These are phyloP conservation scores for Paradoxurus hermaphroditus DNA, from an alignment of 2,113 vertebrate genomes.

Conservation along the genomic window DNA sequence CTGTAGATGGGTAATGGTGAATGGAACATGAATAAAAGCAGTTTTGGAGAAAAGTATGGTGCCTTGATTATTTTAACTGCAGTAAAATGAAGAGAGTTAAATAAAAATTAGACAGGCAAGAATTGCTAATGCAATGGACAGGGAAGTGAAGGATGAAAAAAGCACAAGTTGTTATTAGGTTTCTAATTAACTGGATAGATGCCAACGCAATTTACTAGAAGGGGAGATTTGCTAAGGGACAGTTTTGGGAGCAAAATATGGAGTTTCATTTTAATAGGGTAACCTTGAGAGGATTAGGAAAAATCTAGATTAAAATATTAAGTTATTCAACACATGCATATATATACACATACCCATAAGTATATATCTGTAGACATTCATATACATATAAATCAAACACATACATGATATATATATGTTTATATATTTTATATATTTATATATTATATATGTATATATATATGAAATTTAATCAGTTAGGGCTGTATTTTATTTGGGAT, in stretches of 20 bases:
- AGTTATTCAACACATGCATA: not conserved
- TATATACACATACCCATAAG: fast-evolving
- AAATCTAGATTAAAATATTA: not conserved
- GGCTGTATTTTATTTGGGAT: not conserved
- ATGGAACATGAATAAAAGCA: not conserved
- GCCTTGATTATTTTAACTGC: not conserved
- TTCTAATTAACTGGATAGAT: not conserved
- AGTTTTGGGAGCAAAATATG: not conserved
- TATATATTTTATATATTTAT: not conserved
- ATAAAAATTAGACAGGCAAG: not conserved
- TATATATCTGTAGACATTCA: not conserved
- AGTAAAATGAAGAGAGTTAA: not conserved
- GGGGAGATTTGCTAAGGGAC: not conserved
- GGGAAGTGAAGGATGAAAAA: not conserved
- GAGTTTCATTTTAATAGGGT: not conserved
- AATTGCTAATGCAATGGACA: not conserved
- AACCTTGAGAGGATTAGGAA: not conserved
- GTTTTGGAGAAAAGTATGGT: not conserved
- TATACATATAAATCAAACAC: not conserved
- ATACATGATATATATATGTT: not conserved
- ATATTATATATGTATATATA: not conserved
- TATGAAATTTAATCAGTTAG: not conserved
- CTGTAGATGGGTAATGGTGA: not conserved
- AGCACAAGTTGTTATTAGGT: not conserved
- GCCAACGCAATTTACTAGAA: not conserved